These are phyloP conservation scores for Callorhinus ursinus DNA, from an alignment of 2,113 vertebrate species.

Conservation along the genomic window DNA sequence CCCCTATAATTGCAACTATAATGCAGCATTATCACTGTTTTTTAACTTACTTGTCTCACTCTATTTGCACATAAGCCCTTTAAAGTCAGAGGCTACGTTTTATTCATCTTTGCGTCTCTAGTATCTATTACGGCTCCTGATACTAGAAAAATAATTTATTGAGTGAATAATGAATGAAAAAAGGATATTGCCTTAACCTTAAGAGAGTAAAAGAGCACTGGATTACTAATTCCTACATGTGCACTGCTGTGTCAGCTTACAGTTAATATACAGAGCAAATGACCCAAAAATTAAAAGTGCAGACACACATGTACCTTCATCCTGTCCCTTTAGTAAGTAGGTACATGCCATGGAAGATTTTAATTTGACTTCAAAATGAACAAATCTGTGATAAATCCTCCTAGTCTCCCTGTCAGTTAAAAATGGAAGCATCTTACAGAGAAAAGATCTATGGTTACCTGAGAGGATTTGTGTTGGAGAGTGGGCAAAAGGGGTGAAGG, in stretches of 20 bases:
- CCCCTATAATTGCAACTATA: neutral
- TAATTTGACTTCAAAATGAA: neutral
- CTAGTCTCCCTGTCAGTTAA: neutral
- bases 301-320: neutral
- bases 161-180: neutral
- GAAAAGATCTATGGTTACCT: neutral
- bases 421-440: neutral
- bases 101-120: neutral
- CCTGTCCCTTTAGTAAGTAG: neutral
- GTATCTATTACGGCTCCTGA: neutral
- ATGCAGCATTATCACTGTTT: neutral
- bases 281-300: neutral
- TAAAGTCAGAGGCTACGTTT: neutral
- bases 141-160: neutral
- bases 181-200: neutral
- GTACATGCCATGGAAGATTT: neutral
- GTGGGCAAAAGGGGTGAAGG: neutral
- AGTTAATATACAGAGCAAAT: neutral
- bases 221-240: neutral
- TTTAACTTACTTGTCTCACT: neutral
- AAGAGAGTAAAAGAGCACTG: neutral
- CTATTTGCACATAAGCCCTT: neutral
- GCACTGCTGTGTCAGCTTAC: neutral
- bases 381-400: neutral
- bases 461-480: neutral